Base-by-base conservation (phyloP, 64 coral and sea anemone genomes). In the Stichodactyla helianthus region DNA sequence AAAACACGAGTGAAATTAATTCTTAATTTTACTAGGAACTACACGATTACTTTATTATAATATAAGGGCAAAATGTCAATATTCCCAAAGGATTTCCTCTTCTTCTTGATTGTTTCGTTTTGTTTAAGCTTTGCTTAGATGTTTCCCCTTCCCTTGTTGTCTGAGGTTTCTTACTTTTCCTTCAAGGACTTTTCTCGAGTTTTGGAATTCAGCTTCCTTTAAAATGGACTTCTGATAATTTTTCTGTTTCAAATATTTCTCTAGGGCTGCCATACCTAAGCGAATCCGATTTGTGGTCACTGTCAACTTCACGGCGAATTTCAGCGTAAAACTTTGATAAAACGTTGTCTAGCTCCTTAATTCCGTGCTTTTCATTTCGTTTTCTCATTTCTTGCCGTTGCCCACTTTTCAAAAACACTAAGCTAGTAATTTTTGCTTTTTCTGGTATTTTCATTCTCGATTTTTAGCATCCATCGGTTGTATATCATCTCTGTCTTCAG, bases 11-110 rank as follows among this genome's bases (percentile, higher is more conserved):
- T n/a, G n/a, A n/a, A n/a, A n/a, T n/a, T n/a, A n/a, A n/a, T n/a
- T n/a, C n/a, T n/a, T n/a, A n/a, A n/a, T n/a, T n/a, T n/a, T n/a
- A n/a, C n/a, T n/a, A n/a, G n/a, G n/a, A n/a, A n/a, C n/a, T n/a
- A n/a, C n/a, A n/a, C n/a, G n/a, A n/a, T n/a, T n/a, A n/a, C n/a
- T n/a, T n/a, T n/a, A n/a, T n/a, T n/a, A n/a, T n/a, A n/a, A n/a
- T n/a, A n/a, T n/a, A n/a, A n/a, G n/a, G n/a, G n/a, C 67, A 4
- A 88, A 74, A 60, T 55, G 71, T 14, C 18, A 18, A 0, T 20
- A 54, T 19, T 79, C 10, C 79, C 81, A 92, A 5, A 89, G 50
- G n/a, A 54, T 55, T 56, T 89, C 80, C 44, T 89, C 88, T 71
- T 89, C 82, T 4, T 53, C 22, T 22, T 83, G 5, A 7, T 68